Evolutionary conservation across 2,113 vertebrate genomes (phyloP).

Genomic region (Ceyx melanurus): DNA sequence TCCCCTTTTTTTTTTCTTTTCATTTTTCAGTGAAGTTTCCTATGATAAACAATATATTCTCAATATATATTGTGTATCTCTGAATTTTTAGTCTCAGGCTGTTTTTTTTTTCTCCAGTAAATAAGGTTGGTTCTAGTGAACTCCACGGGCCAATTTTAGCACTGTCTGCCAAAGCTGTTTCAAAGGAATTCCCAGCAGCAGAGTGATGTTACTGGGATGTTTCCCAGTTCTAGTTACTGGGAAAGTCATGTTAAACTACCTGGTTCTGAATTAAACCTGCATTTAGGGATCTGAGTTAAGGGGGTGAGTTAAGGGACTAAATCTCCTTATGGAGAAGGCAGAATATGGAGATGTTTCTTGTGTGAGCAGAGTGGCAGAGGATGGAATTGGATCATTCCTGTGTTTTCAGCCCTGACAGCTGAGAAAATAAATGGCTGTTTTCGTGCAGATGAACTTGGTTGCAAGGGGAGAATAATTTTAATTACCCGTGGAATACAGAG

Average conservation of each 20-base stretch:
- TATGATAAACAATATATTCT: neutral
- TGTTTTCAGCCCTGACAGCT: conserved; percentile 8
- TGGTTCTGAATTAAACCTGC: neutral
- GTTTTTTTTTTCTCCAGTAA: neutral
- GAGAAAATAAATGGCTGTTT: conserved; percentile 40
- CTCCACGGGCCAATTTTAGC: neutral
- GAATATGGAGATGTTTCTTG: neutral
- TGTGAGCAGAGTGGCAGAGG: neutral
- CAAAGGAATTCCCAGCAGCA: neutral
- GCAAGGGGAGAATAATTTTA: neutral
- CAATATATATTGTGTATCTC: neutral
- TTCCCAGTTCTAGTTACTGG: neutral
- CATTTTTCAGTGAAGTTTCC: neutral
- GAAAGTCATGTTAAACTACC: neutral
- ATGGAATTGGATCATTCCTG: neutral
- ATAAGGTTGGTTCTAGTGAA: neutral
- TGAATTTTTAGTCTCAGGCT: neutral
- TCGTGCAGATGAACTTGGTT: conserved; percentile 6
- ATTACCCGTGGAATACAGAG: conserved; percentile 18
- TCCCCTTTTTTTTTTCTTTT: neutral
- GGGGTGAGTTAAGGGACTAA: neutral
- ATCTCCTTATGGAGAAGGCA: neutral
- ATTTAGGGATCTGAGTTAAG: neutral
- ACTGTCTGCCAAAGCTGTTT: neutral
- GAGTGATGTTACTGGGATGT: neutral